Evolutionary conservation across 2,888 invertebrate genomes (phyloP).

Genomic region (Catocala fraxini): DNA sequence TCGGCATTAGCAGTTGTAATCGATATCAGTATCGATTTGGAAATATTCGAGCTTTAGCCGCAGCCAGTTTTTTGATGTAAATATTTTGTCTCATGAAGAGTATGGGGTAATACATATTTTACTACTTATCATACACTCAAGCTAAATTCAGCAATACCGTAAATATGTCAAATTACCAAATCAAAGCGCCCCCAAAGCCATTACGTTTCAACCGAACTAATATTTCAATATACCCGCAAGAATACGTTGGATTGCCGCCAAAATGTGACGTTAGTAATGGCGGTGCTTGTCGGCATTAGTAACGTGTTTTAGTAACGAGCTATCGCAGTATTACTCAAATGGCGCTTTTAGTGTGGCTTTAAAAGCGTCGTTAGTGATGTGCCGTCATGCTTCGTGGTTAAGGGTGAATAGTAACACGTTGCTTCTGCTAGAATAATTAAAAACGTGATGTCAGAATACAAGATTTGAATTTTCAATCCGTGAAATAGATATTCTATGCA

Average conservation of each 20-base stretch:
- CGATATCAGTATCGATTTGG: no score
- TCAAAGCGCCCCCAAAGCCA: slow-evolving; percentile 5
- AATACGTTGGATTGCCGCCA: slow-evolving; percentile 36
- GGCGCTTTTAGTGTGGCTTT: slow-evolving; percentile 32
- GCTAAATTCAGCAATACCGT: neutral
- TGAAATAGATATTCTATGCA: no score
- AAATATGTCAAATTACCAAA: slow-evolving; percentile 5
- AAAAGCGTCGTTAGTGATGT: slow-evolving; percentile 23
- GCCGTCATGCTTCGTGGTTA: slow-evolving; percentile 6
- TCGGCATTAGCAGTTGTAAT: no score
- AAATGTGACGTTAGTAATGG: slow-evolving; percentile 27
- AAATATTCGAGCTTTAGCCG: no score
- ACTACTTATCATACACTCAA: neutral
- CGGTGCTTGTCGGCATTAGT: slow-evolving; percentile 17
- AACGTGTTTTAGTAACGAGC: slow-evolving; percentile 25
- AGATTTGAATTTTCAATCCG: neutral
- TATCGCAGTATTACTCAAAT: slow-evolving; percentile 23
- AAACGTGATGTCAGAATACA: neutral
- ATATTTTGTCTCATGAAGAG: no score
- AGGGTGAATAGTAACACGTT: slow-evolving; percentile 3
- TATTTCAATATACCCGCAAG: slow-evolving; percentile 34
- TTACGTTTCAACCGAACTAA: slow-evolving; percentile 2
- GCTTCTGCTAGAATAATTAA: neutral
- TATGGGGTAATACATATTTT: no score
- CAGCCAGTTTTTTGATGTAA: no score